A percentile compares a stretch with the other conserved stretches of the same genome.
Conservation (phyloP, 2,888 invertebrate species). For the Caenorhabditis drosophilae region DNA sequence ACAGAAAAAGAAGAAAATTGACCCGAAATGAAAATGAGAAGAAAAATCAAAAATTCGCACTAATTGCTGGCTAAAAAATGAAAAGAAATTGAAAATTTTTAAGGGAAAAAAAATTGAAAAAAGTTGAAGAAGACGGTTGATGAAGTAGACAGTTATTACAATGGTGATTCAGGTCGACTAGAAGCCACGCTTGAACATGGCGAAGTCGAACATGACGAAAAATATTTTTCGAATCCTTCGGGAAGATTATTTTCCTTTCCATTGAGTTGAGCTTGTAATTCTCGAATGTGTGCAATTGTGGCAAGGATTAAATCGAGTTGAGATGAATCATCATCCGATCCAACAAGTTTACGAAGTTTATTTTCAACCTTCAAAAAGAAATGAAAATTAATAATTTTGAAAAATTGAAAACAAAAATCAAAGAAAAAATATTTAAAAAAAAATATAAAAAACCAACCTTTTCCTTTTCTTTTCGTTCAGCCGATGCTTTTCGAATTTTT, state of each 20-base stretch:
- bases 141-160: too few species aligned
- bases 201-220: constrained; percentile 14
- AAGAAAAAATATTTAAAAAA: background rate
- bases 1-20: too few species aligned
- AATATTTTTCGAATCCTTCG: constrained; percentile 31
- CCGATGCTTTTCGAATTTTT: constrained; percentile 42
- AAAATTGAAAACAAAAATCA: background rate
- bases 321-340: constrained; percentile 34
- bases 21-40: too few species aligned
- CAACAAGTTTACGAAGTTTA: constrained; percentile 41
- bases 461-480: constrained; percentile 44
- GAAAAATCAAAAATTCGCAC: too few species aligned
- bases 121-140: too few species aligned
- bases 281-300: constrained; percentile 49
- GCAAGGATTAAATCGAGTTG: constrained; percentile 46
- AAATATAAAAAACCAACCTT: constrained; percentile 43
- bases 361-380: constrained; percentile 41
- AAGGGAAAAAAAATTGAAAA: too few species aligned
- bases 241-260: constrained; percentile 42
- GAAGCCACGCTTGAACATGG: constrained; percentile 1
- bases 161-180: background rate
- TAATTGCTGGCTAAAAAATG: too few species aligned
- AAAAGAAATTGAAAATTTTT: too few species aligned
- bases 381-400: too few species aligned
- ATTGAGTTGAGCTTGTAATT: constrained; percentile 40